Percentiles rank a stretch among this genome's conserved stretches.
Evolutionary conservation across 2,113 vertebrate genomes (phyloP).

Genomic region (Perca fluviatilis): DNA sequence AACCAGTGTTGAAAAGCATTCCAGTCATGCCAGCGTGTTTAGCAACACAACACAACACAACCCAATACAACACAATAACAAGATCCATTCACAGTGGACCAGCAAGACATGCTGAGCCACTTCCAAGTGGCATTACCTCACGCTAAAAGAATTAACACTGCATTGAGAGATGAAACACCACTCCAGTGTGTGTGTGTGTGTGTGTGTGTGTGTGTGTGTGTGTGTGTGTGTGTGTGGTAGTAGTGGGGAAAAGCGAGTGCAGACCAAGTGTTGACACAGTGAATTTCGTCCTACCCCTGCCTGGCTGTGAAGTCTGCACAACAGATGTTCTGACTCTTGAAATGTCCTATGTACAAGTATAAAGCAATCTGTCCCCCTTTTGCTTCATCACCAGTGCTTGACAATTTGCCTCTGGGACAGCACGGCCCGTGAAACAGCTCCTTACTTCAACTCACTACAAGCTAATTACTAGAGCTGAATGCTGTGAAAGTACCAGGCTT

Average conservation of each 20-base stretch:
- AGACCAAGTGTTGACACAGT: conserved; percentile 54
- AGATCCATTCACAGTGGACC: conserved; percentile 49
- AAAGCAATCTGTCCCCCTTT: conserved; percentile 22
- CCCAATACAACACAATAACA: conserved; percentile 54
- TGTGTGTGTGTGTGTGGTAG: conserved; percentile 19
- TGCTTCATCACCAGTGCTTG: conserved; percentile 23
- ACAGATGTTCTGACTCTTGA: conserved; percentile 60
- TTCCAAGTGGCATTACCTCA: conserved; percentile 67
- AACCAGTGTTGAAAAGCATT: conserved; percentile 64
- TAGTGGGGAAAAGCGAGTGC: background rate
- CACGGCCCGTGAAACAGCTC: conserved; percentile 41
- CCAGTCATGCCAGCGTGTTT: conserved; percentile 61
- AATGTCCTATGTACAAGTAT: background rate
- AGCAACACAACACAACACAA: conserved; percentile 63
- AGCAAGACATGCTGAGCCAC: conserved; percentile 35
- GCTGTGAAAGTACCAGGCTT: conserved; percentile 56
- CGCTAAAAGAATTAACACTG: conserved; percentile 48
- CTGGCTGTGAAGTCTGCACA: conserved; percentile 4
- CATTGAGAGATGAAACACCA: conserved; percentile 42
- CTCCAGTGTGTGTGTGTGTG: conserved; percentile 18
- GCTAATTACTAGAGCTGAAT: conserved; percentile 65
- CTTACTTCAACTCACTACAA: conserved; percentile 59
- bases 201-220: conserved; percentile 20
- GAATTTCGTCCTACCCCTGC: conserved; percentile 12
- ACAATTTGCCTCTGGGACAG: conserved; percentile 37